Conservation (phyloP, 2,888 invertebrate genomes). For the Drosophila demipolita region DNA sequence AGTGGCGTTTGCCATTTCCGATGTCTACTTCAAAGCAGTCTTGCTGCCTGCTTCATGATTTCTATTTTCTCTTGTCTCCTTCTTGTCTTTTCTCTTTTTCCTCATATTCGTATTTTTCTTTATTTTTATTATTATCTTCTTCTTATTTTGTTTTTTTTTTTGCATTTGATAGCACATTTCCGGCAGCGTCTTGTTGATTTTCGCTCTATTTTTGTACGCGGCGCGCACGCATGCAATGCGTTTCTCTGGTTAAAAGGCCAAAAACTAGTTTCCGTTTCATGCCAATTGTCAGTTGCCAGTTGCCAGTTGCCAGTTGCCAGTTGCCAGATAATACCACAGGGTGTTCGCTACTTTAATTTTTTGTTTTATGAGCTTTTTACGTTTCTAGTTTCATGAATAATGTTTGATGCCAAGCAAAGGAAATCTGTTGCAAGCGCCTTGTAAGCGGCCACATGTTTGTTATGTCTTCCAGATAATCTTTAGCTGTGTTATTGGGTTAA, state of each 20-base stretch:
- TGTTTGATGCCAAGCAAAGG: not conserved
- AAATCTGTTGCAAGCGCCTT: not conserved
- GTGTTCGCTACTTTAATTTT: not conserved
- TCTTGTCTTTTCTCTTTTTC: constrained; percentile 1
- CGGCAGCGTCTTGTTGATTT: constrained; percentile 56
- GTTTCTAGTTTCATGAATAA: not conserved
- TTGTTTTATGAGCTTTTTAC: not conserved
- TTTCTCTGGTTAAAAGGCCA: constrained; percentile 4
- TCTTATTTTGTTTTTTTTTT: constrained; percentile 24
- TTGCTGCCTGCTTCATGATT: constrained; percentile 24
- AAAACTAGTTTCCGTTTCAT: constrained; percentile 18
- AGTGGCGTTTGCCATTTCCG: constrained; percentile 64
- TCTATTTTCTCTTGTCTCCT: not conserved
- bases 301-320: constrained; percentile 10
- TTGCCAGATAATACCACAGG: not conserved
- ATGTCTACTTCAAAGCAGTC: constrained; percentile 54
- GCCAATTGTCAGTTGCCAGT: constrained; percentile 12
- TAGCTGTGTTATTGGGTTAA: not conserved
- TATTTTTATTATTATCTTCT: not conserved
- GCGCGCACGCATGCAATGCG: constrained; percentile 30
- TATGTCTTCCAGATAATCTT: not conserved
- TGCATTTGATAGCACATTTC: constrained; percentile 61
- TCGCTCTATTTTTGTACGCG: constrained; percentile 60
- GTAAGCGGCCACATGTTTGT: not conserved
- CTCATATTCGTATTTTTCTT: constrained; percentile 1